phyloP scores from a whole-genome alignment of 2,888 invertebrate genomes.

The Acleris holmiana region DNA sequence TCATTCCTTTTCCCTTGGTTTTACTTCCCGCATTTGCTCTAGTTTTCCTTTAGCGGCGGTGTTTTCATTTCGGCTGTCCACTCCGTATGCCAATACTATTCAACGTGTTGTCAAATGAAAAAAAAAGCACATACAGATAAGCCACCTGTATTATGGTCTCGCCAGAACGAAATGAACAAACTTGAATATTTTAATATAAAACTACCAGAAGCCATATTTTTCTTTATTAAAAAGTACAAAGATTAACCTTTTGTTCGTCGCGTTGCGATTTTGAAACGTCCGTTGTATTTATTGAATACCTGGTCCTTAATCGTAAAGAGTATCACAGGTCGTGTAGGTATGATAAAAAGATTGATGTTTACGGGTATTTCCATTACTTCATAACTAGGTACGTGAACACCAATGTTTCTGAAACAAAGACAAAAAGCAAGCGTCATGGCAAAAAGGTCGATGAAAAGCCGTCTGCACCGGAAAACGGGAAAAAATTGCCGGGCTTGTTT shows the following conservation, averaged over 20 bases:
- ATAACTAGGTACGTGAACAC: conserved; percentile 19
- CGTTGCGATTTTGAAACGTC: too few species aligned
- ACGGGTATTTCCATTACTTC: background rate
- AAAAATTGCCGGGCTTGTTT: conserved; percentile 71
- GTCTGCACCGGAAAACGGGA: conserved; percentile 66
- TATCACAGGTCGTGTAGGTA: too few species aligned
- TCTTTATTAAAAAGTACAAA: background rate
- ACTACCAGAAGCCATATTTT: background rate
- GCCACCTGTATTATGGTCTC: background rate
- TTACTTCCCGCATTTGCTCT: conserved; percentile 39
- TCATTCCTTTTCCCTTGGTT: conserved; percentile 41
- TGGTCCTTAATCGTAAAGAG: too few species aligned
- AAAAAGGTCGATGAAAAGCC: conserved; percentile 65
- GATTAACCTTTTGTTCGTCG: too few species aligned
- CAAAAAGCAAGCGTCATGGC: conserved; percentile 48
- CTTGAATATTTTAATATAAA: conserved; percentile 20
- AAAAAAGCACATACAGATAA: conserved; percentile 20
- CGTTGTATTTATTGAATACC: too few species aligned
- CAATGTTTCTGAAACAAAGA: conserved; percentile 52
- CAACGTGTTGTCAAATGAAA: conserved; percentile 24
- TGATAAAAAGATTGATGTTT: background rate
- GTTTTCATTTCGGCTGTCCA: conserved; percentile 30
- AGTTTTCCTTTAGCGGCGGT: conserved; percentile 22
- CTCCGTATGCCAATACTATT: conserved; percentile 27
- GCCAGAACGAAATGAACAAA: conserved; percentile 22